phyloP scores from a whole-genome alignment of 2,888 invertebrate genomes.

The Cataglyphis rosenhaueri region DNA sequence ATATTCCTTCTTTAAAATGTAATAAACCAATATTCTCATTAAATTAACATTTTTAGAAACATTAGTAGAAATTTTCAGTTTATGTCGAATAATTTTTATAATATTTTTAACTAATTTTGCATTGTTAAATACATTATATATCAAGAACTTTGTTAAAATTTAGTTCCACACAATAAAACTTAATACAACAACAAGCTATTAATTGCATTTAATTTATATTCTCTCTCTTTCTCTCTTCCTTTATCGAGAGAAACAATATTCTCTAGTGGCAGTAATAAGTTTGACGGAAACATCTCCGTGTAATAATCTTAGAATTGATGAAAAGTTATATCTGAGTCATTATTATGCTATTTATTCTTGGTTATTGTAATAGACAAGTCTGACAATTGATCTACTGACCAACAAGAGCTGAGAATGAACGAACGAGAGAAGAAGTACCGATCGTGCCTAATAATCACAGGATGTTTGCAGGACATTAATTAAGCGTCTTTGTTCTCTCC shows the following conservation, averaged over 20 bases:
- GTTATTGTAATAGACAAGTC: not conserved
- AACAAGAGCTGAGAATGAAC: conserved; percentile 3
- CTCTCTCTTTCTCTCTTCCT: not conserved
- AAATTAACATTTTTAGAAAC: not conserved
- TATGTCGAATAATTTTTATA: not conserved
- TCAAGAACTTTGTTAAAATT: not conserved
- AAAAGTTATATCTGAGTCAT: conserved; percentile 31
- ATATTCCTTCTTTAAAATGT: not conserved
- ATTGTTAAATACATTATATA: not conserved
- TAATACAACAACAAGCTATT: not conserved
- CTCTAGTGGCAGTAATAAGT: conserved; percentile 39
- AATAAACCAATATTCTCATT: not conserved
- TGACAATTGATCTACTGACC: conserved; percentile 18
- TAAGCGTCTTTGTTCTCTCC: conserved; percentile 20
- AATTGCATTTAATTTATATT: not conserved
- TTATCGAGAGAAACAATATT: not conserved
- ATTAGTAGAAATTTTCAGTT: not conserved
- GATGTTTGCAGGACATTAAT: conserved; percentile 32
- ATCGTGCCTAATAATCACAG: conserved; percentile 52
- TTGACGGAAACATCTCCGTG: conserved; percentile 4
- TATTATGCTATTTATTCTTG: conserved; percentile 19
- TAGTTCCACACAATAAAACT: not conserved
- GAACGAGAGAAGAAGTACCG: conserved; percentile 43
- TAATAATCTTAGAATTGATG: conserved; percentile 1
- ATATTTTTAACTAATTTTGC: not conserved